A percentile compares a stretch with the other conserved stretches of the same genome.
phyloP scores from a whole-genome alignment of 2,797 vertebrate species.

The Hoplostethus mediterraneus region DNA sequence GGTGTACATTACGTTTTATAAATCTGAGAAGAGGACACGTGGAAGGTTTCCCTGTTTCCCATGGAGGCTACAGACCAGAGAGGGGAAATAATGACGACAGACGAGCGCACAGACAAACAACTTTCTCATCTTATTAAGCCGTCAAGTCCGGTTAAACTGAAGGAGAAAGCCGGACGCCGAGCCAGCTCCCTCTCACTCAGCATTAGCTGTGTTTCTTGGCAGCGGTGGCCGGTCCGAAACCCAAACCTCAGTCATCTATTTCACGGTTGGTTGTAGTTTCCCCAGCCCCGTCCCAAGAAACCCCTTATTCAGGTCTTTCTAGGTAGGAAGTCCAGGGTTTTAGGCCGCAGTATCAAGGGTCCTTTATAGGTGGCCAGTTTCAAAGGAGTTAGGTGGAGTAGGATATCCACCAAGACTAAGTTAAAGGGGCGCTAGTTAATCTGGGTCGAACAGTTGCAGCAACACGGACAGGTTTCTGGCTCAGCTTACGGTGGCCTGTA shows the following conservation, averaged over 20 bases:
- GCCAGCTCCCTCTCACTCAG: constrained; percentile 8
- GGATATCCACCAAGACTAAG: too few relatives aligned
- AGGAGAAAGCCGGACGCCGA: not conserved
- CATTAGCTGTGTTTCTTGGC: constrained; percentile 29
- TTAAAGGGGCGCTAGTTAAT: too few relatives aligned
- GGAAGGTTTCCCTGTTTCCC: not conserved
- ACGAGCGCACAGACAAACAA: constrained; percentile 22
- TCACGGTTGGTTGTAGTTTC: constrained; percentile 3
- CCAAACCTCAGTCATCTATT: constrained; percentile 19
- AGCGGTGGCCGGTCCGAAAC: constrained; percentile 19
- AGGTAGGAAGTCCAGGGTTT: not conserved
- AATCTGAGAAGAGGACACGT: too few relatives aligned
- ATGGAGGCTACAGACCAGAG: constrained; percentile 5
- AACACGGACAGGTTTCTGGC: too few relatives aligned
- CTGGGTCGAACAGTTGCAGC: too few relatives aligned
- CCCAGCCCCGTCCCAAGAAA: not conserved
- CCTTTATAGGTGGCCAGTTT: too few relatives aligned
- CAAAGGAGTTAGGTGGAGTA: too few relatives aligned
- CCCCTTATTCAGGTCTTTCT: too few relatives aligned
- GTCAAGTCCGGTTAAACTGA: constrained; percentile 28
- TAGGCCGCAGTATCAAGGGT: not conserved
- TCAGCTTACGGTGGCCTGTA: too few relatives aligned
- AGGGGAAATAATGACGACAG: constrained; percentile 23
- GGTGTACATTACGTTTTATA: too few relatives aligned
- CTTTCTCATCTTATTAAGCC: constrained; percentile 15